A percentile compares a stretch with the other conserved stretches of the same genome.
phyloP scores from a whole-genome alignment of 2,113 vertebrate species.

The Ahaetulla prasina region DNA sequence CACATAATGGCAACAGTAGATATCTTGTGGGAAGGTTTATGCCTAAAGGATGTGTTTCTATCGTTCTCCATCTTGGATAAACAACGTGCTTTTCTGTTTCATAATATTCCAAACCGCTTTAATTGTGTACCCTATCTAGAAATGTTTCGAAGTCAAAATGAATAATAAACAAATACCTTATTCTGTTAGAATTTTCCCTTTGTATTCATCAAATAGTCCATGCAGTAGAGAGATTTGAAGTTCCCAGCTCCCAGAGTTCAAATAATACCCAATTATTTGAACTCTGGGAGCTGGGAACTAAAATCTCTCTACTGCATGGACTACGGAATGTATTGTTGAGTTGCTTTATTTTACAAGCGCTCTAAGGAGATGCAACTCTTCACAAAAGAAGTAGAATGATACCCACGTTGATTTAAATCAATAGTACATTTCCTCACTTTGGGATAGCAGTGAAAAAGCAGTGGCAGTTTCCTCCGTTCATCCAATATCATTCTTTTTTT shows the following conservation, averaged over 20 bases:
- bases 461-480: neutral
- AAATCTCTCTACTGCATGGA: too few relatives aligned
- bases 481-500: neutral
- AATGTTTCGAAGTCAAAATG: neutral
- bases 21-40: neutral
- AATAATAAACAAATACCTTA: neutral
- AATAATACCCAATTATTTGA: too few relatives aligned
- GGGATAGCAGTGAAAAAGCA: neutral
- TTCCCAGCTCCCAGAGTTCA: neutral
- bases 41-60: neutral
- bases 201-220: neutral
- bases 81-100: neutral
- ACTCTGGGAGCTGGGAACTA: too few relatives aligned
- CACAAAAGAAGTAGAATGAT: neutral
- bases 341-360: neutral
- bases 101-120: neutral
- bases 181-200: neutral
- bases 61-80: neutral
- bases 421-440: neutral
- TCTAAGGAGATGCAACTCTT: neutral
- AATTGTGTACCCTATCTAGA: neutral
- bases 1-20: neutral
- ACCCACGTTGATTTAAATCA: neutral
- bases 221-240: neutral
- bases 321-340: neutral